phyloP scores from a whole-genome alignment of 2,888 invertebrate species.

The Chouioia cunea region DNA sequence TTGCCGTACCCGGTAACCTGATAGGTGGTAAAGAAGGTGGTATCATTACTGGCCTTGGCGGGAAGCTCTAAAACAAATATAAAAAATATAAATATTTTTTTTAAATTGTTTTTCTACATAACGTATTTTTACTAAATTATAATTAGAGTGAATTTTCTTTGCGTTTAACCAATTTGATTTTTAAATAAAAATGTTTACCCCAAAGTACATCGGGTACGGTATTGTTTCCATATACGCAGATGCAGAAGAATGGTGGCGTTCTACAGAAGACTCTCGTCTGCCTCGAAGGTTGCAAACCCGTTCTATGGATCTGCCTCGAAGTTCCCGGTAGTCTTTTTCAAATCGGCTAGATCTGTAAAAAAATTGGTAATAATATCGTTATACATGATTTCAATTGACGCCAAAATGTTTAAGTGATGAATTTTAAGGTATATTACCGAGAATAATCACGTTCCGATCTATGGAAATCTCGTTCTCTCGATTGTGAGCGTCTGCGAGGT shows the following conservation, averaged over 20 bases:
- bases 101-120: no score
- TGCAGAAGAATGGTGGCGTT: conserved; percentile 10
- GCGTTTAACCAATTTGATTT: no score
- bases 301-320: conserved; percentile 16
- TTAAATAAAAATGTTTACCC: conserved; percentile 5
- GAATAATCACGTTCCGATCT: conserved; percentile 32
- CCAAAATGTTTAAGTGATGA: neutral
- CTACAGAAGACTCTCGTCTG: conserved; percentile 17
- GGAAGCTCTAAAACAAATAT: no score
- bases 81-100: no score
- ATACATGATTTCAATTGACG: neutral
- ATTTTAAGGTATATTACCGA: conserved; percentile 33
- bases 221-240: conserved; percentile 24
- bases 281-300: conserved; percentile 21
- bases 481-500: conserved; percentile 14
- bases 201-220: conserved; percentile 33
- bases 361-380: no score
- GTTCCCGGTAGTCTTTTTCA: conserved; percentile 27
- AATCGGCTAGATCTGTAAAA: conserved; percentile 10
- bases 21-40: no score
- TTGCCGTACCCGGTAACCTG: no score
- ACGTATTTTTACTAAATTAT: no score
- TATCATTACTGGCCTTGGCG: no score
- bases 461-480: conserved; percentile 24
- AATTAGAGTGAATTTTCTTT: no score